A percentile compares a stretch with the other conserved stretches of the same genome.
Conservation (phyloP, 2,888 invertebrate genomes). For the Lapara coniferarum region DNA sequence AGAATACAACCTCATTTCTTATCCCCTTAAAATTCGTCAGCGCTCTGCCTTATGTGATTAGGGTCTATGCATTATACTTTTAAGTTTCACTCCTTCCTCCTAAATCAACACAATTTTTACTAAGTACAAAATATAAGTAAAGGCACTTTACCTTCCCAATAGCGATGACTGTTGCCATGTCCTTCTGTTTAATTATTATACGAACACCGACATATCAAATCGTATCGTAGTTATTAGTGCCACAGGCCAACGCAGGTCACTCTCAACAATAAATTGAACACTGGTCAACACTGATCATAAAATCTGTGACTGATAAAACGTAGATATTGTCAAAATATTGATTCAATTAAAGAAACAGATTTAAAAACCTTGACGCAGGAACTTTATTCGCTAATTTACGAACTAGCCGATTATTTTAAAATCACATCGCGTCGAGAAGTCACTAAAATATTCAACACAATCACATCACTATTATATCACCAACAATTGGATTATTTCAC, state of each 20-base stretch:
- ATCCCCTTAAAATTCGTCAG: no score
- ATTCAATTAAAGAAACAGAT: background rate
- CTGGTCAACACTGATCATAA: background rate
- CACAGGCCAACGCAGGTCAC: slow-evolving; percentile 30
- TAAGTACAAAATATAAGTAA: background rate
- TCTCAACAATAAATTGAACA: slow-evolving; percentile 15
- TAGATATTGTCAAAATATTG: background rate
- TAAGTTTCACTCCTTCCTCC: no score
- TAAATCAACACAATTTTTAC: no score
- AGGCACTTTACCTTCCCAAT: slow-evolving; percentile 46
- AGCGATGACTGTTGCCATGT: slow-evolving; percentile 48
- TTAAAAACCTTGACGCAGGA: background rate
- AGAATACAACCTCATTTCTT: no score
- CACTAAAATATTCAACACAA: background rate
- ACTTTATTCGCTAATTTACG: background rate
- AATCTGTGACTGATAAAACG: background rate
- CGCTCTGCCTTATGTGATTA: no score
- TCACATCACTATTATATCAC: background rate
- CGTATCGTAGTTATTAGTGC: slow-evolving; percentile 42
- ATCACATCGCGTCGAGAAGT: background rate
- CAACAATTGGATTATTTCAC: background rate
- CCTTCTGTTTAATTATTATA: slow-evolving; percentile 39
- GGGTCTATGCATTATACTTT: no score
- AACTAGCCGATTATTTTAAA: background rate
- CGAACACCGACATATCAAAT: slow-evolving; percentile 39